Percentiles rank a stretch among this genome's conserved stretches.
Conservation (phyloP, 2,888 invertebrate genomes). For the Cabera pusaria region DNA sequence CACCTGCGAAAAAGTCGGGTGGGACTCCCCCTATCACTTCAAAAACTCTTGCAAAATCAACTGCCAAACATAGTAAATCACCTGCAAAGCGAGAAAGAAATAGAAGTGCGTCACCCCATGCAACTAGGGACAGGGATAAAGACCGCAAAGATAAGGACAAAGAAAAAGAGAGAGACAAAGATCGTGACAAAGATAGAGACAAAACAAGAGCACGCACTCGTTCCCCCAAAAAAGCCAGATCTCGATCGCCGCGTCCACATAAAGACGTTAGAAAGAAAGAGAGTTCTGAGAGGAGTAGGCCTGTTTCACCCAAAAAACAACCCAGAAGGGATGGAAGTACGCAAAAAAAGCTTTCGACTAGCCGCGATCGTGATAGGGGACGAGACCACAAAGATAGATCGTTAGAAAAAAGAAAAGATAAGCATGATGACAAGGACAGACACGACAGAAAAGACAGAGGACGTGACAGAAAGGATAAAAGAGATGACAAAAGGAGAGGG, state of each 20-base stretch:
- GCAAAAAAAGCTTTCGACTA: slow-evolving; percentile 65
- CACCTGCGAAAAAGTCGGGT: slow-evolving; percentile 77
- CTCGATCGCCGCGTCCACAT: slow-evolving; percentile 69
- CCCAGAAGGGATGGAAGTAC: slow-evolving; percentile 67
- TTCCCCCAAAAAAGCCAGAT: slow-evolving; percentile 71
- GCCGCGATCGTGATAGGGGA: slow-evolving; percentile 80
- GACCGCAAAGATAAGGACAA: slow-evolving; percentile 71
- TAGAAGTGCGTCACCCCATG: slow-evolving; percentile 65
- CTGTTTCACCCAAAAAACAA: slow-evolving; percentile 76
- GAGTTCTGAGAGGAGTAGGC: slow-evolving; percentile 75
- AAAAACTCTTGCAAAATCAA: slow-evolving; percentile 64
- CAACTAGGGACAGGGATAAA: slow-evolving; percentile 72
- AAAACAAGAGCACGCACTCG: slow-evolving; percentile 75
- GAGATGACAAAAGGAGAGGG: slow-evolving; percentile 79
- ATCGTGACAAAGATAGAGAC: slow-evolving; percentile 80
- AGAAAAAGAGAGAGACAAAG: slow-evolving; percentile 74
- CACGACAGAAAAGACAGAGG: slow-evolving; percentile 88
- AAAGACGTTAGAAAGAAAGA: slow-evolving; percentile 75
- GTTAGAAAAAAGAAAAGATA: slow-evolving; percentile 76
- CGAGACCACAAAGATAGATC: slow-evolving; percentile 77
- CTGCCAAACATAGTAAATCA: slow-evolving; percentile 71
- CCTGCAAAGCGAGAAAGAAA: slow-evolving; percentile 72
- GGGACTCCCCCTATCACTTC: slow-evolving; percentile 77
- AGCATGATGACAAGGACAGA: slow-evolving; percentile 82
- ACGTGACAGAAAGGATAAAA: slow-evolving; percentile 84